Base-by-base conservation (phyloP, 2,888 invertebrate genomes). In the Pyrgus malvae region DNA sequence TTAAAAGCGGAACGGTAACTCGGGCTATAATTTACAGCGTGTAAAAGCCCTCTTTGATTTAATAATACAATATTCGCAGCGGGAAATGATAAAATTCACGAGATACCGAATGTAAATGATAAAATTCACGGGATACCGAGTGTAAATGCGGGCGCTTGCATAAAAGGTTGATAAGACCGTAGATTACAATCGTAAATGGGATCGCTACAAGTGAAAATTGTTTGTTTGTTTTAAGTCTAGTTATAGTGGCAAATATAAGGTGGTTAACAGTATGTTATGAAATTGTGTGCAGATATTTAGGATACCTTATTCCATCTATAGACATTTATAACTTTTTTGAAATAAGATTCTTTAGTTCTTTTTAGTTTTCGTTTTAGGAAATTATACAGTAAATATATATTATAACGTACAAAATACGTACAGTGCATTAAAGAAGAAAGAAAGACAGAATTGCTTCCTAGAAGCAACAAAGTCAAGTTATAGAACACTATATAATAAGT, bases 1-100 rank as follows among this genome's bases (percentile, higher is more conserved):
- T 46, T 35, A 42, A 42, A 51, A 51, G 35, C 42, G 25, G 27
- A 51, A 51, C 35, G 25, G 42, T 35, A 27, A 42, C 42, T 29
- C 41, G 17, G 35, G 35, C 25, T 42, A 42, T 51, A 42, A 51
- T 42, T 51, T 51, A 51, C 50, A 50, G 25, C 33, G 11, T 21
- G 46, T 42, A 42, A 50, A 50, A 50, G 42, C 50, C 50, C 50
- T 42, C 42, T 50, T 50, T 50, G 50, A 50, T 50, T 42, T 50
- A 50, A 42, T 42, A 50, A 50, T 50, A 50, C 41, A 50, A 50
- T 50, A 50, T 50, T 50, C 50, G 35, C 42, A 42, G 50, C 35
- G 42, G 25, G 50, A 50, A 42, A 50, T 42, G 50, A 50, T 50
- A 50, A 50, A 50, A 50, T 42, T 50, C 50, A 33, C 50, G 35